Conservation (phyloP, 92 coral and sea anemone species). For the Epizoanthus rinbou region DNA sequence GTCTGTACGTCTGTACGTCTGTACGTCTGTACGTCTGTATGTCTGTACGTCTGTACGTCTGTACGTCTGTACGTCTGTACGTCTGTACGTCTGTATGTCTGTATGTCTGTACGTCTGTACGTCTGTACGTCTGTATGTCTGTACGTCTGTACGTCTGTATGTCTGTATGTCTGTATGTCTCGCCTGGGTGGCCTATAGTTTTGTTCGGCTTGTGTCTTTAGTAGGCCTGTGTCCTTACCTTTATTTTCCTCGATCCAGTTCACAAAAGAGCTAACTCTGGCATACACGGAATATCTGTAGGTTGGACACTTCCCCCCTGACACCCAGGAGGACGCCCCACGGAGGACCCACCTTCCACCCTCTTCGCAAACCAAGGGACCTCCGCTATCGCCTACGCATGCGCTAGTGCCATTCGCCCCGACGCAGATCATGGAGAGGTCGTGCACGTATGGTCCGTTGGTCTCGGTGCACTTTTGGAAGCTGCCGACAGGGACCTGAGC, state of each 20-base stretch:
- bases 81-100: too few species aligned
- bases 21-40: too few species aligned
- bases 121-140: too few species aligned
- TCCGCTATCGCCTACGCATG: conserved; percentile 35
- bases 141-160: too few species aligned
- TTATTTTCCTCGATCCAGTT: conserved; percentile 3
- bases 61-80: too few species aligned
- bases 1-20: too few species aligned
- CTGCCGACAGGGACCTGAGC: conserved; percentile 27
- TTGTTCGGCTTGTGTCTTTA: too few species aligned
- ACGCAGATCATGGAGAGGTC: conserved; percentile 32
- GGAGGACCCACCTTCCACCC: conserved; percentile 5
- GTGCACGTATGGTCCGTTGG: conserved; percentile 19
- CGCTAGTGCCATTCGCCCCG: conserved; percentile 29
- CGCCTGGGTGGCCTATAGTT: too few species aligned
- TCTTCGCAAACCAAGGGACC: conserved; percentile 23
- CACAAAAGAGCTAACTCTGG: conserved; percentile 20
- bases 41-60: too few species aligned
- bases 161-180: too few species aligned
- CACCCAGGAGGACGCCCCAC: conserved; percentile 28
- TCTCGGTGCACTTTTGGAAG: conserved; percentile 5
- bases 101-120: too few species aligned
- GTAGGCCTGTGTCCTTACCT: neutral
- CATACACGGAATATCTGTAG: conserved; percentile 14
- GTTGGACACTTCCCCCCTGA: conserved; percentile 26